These are phyloP conservation scores for Linepithema humile DNA, from an alignment of 1,140 invertebrate species.

Conservation along the genomic window DNA sequence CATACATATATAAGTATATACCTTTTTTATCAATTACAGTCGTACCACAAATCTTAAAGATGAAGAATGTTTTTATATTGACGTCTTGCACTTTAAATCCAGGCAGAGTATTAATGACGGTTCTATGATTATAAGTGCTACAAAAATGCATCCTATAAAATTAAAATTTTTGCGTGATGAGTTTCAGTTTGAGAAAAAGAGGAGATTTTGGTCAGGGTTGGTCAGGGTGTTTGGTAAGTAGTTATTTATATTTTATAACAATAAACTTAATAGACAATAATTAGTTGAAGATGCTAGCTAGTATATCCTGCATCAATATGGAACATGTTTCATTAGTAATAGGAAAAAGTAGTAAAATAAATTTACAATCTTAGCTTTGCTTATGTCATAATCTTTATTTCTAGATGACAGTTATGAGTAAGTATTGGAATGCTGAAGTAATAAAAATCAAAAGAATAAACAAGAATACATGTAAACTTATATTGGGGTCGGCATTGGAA, in stretches of 20 bases:
- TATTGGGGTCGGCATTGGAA: no score
- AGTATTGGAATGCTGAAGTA: no score
- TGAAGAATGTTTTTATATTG: no score
- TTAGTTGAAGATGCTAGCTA: conserved; percentile 81
- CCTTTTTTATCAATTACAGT: background rate
- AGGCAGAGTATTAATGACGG: conserved; percentile 84
- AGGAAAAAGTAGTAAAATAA: background rate
- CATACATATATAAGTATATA: no score
- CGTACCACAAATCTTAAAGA: no score
- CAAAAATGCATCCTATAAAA: conserved; percentile 80
- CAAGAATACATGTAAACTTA: no score
- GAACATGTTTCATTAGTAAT: background rate
- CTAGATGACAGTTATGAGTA: conserved; percentile 85
- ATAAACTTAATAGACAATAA: background rate
- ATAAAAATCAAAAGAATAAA: no score
- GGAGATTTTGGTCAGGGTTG: no score
- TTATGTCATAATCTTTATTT: background rate
- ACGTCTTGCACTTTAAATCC: conserved; percentile 85
- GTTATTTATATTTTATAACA: no score
- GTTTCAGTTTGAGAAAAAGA: no score
- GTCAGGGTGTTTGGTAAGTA: conserved; percentile 72
- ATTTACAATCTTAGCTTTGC: background rate
- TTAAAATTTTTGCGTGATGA: no score
- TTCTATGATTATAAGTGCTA: conserved; percentile 75
- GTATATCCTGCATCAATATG: conserved; percentile 2